These are phyloP conservation scores for Microctenopoma stevenorrisi DNA, from an alignment of 2,797 vertebrate species.

Conservation along the genomic window DNA sequence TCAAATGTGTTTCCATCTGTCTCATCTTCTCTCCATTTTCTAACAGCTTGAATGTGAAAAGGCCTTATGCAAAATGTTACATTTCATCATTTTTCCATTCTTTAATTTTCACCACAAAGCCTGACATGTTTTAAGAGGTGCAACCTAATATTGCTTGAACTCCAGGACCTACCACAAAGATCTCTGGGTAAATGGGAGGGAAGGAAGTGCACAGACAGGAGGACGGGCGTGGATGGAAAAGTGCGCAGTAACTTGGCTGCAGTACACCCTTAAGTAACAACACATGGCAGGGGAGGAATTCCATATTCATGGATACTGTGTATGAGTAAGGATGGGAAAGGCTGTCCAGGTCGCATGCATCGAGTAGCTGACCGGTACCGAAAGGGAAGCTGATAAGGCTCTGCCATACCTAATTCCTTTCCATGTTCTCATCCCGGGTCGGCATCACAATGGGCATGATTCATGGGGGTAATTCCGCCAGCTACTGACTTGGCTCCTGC, in stretches of 20 bases:
- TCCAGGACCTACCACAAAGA: slow-evolving; percentile 89
- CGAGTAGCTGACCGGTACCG: slow-evolving; percentile 77
- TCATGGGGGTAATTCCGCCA: slow-evolving; percentile 94
- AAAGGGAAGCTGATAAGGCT: slow-evolving; percentile 84
- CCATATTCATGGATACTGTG: slow-evolving; percentile 70
- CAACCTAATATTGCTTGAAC: slow-evolving; percentile 89
- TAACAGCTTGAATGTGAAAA: slow-evolving; percentile 65
- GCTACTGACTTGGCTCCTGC: slow-evolving; percentile 91
- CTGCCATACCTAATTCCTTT: slow-evolving; percentile 88
- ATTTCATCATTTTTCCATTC: slow-evolving; percentile 87
- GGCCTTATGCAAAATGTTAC: slow-evolving; percentile 78
- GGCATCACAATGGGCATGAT: slow-evolving; percentile 93
- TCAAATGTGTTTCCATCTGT: slow-evolving; percentile 71
- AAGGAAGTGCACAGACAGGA: slow-evolving; percentile 94
- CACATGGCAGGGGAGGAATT: slow-evolving; percentile 89
- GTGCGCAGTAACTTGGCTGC: slow-evolving; percentile 85
- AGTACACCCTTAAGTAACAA: slow-evolving; percentile 87
- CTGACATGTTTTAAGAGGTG: slow-evolving; percentile 88
- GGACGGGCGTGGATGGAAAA: slow-evolving; percentile 95
- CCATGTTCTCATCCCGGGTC: slow-evolving; percentile 90
- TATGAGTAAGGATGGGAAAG: slow-evolving; percentile 64
- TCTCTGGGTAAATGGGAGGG: slow-evolving; percentile 91
- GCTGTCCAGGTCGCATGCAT: slow-evolving; percentile 57
- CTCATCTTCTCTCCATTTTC: slow-evolving; percentile 64
- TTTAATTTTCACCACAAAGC: slow-evolving; percentile 87